Evolutionary conservation across 2,113 vertebrate genomes (phyloP).

Genomic region (Lagopus leucura): DNA sequence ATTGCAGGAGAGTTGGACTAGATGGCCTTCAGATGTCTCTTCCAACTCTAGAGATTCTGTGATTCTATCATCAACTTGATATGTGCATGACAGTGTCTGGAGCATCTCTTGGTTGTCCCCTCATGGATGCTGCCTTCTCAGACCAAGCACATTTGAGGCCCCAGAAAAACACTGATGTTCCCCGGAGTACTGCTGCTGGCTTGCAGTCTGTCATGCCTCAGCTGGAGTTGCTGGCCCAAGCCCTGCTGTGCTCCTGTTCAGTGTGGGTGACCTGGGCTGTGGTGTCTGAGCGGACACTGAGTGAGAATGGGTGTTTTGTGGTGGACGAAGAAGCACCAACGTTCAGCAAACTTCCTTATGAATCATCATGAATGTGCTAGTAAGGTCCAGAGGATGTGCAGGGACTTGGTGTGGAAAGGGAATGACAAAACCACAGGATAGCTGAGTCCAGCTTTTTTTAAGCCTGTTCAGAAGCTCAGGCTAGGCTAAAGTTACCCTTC

Average conservation of each 20-base stretch:
- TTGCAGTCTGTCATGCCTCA: background rate
- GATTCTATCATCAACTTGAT: too few species aligned
- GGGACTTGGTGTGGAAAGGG: background rate
- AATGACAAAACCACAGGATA: background rate
- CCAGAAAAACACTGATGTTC: background rate
- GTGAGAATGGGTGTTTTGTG: background rate
- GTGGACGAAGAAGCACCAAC: background rate
- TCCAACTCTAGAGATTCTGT: too few species aligned
- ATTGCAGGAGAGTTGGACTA: too few species aligned
- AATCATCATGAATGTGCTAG: background rate
- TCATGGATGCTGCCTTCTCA: background rate
- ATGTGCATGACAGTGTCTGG: background rate
- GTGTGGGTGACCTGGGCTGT: background rate
- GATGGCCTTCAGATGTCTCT: too few species aligned
- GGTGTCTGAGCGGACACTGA: background rate
- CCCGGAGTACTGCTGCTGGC: accelerated
- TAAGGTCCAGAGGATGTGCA: background rate
- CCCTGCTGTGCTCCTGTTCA: accelerated
- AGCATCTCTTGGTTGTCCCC: background rate
- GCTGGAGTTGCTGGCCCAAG: background rate
- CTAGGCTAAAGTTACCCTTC: background rate
- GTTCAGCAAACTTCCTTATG: background rate
- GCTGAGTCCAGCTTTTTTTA: background rate
- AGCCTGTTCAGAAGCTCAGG: background rate
- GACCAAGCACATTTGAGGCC: background rate